Evolutionary conservation across 2,888 invertebrate genomes (phyloP).

Genomic region (Macropis europaea): DNA sequence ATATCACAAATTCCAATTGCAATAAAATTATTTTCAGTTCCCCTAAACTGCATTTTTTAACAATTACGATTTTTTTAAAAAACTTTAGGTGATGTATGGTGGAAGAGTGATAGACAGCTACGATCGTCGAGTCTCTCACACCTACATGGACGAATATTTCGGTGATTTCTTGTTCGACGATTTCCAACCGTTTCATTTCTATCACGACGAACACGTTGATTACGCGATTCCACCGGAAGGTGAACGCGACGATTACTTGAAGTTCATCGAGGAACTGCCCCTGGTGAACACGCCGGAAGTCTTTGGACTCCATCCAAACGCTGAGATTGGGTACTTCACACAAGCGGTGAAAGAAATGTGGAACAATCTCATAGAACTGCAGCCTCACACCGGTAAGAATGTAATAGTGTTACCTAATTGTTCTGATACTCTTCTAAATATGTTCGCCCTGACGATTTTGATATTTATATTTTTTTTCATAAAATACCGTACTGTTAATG

Average conservation of each 20-base stretch:
- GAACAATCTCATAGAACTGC: constrained; percentile 91
- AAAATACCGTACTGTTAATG: too few species aligned
- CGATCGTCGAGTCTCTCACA: constrained; percentile 91
- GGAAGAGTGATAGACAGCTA: constrained; percentile 95
- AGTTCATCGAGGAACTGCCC: constrained; percentile 88
- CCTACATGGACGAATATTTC: constrained; percentile 97
- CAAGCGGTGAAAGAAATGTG: constrained; percentile 93
- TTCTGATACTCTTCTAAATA: too few species aligned
- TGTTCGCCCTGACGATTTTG: too few species aligned
- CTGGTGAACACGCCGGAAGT: constrained; percentile 93
- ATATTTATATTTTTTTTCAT: too few species aligned
- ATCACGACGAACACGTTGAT: constrained; percentile 86
- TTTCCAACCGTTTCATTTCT: constrained; percentile 96
- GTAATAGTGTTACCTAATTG: background rate
- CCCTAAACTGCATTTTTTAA: background rate
- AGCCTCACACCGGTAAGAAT: constrained; percentile 90
- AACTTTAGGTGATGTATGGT: constrained; percentile 94
- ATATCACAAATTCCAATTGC: too few species aligned
- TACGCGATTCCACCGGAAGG: constrained; percentile 89
- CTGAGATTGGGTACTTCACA: constrained; percentile 96
- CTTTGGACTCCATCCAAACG: constrained; percentile 96
- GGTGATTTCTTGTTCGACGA: constrained; percentile 96
- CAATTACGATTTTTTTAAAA: background rate
- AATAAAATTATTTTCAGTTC: too few species aligned
- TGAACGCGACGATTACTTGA: constrained; percentile 86